Conservation (phyloP, 2,113 vertebrate species). For the Tor tambroides region DNA sequence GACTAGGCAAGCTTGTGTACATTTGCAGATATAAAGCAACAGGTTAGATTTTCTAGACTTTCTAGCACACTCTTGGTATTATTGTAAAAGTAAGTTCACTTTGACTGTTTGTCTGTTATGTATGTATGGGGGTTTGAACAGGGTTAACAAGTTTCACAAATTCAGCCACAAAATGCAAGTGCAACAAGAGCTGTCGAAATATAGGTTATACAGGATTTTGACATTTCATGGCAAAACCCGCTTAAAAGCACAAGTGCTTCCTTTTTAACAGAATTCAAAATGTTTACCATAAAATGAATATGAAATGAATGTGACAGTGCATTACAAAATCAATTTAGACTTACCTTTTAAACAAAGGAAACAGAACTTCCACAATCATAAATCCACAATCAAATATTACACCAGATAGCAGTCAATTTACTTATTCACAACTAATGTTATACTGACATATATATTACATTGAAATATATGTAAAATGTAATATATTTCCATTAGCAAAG, state of each 20-base stretch:
- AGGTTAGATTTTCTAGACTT: too few species aligned
- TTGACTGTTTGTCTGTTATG: neutral
- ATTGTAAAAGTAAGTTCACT: neutral
- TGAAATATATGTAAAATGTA: too few species aligned
- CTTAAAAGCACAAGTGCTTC: neutral
- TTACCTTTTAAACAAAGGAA: neutral
- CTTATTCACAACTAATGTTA: neutral
- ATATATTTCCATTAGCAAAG: neutral
- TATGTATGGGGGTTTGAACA: neutral
- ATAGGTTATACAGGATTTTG: conserved; percentile 1
- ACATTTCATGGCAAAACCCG: conserved; percentile 16
- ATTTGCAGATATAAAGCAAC: too few species aligned
- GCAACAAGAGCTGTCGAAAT: conserved; percentile 13
- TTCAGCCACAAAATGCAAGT: neutral
- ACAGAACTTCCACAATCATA: neutral
- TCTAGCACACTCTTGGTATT: too few species aligned
- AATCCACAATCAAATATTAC: too few species aligned
- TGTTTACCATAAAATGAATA: neutral
- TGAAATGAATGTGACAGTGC: neutral
- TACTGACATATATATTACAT: neutral
- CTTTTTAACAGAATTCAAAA: conserved; percentile 5
- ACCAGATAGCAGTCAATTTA: too few species aligned
- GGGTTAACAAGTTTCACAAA: neutral
- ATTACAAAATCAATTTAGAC: neutral
- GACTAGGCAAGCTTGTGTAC: too few species aligned